Percentiles rank a stretch among this genome's conserved stretches.
phyloP scores from a whole-genome alignment of 2,113 vertebrate genomes.

The Tenebrosternarchus preto region DNA sequence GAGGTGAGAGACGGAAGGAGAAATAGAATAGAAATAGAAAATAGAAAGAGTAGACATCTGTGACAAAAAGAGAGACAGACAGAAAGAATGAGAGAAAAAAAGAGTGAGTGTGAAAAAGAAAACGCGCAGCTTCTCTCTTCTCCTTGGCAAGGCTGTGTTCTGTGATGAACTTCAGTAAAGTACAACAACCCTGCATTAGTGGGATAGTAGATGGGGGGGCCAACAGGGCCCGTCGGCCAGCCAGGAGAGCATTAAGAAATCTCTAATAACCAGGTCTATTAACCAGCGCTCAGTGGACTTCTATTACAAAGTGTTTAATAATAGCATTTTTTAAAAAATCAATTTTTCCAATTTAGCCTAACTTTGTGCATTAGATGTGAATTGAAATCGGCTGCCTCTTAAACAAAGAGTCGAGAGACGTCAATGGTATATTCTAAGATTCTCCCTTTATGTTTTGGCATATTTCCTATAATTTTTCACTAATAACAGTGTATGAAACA shows the following conservation, averaged over 20 bases:
- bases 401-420: too few species aligned
- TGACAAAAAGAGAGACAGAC: neutral
- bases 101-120: neutral
- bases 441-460: neutral
- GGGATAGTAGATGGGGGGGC: neutral
- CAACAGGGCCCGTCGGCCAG: neutral
- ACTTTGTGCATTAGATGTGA: too few species aligned
- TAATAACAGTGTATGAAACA: neutral
- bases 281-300: too few species aligned
- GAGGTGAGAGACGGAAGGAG: too few species aligned
- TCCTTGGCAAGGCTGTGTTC: neutral
- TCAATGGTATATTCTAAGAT: neutral
- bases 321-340: too few species aligned
- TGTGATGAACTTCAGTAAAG: conserved; percentile 8
- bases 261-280: neutral
- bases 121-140: neutral
- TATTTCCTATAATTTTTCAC: neutral
- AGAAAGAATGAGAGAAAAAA: neutral
- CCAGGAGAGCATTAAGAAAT: neutral
- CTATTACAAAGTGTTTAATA: too few species aligned
- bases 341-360: too few species aligned
- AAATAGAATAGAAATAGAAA: too few species aligned
- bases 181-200: neutral
- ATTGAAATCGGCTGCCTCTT: too few species aligned
- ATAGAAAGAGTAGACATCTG: too few species aligned